These are phyloP conservation scores for Drepana falcataria DNA, from an alignment of 2,888 invertebrate genomes.

Conservation along the genomic window DNA sequence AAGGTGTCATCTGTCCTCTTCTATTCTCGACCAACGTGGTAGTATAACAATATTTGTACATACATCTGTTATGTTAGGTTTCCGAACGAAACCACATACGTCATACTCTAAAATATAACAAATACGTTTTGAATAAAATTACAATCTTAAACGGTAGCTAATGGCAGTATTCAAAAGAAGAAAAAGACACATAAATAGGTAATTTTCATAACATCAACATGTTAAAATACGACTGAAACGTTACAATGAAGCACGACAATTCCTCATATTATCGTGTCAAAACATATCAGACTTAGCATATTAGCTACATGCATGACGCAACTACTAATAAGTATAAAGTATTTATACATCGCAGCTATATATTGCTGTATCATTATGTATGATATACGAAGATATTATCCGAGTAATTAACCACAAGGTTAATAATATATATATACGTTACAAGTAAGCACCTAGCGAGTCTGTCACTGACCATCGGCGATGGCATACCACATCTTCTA, in stretches of 20 bases:
- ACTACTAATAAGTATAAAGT: background rate
- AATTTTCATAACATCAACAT: slow-evolving; percentile 2
- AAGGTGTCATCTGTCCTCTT: too few relatives aligned
- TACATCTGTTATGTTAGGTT: too few relatives aligned
- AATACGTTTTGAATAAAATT: background rate
- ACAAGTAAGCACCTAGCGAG: too few relatives aligned
- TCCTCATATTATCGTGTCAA: slow-evolving; percentile 2
- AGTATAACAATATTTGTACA: background rate
- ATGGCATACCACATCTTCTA: too few relatives aligned
- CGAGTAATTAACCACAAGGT: too few relatives aligned
- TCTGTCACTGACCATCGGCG: too few relatives aligned
- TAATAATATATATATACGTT: too few relatives aligned
- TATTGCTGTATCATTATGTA: too few relatives aligned
- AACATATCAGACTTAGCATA: background rate
- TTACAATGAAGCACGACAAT: background rate
- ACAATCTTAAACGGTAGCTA: background rate
- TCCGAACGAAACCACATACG: background rate
- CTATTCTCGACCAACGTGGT: too few relatives aligned
- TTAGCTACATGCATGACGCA: background rate
- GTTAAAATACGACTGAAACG: background rate
- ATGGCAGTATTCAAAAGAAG: background rate
- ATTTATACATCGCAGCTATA: too few relatives aligned
- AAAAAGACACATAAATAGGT: background rate
- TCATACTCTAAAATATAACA: background rate
- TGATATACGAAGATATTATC: too few relatives aligned